Evolutionary conservation across 2,888 invertebrate genomes (phyloP), one percentile per base, ranked within the genome.

Genomic region (Diachrysia chrysitis): DNA sequence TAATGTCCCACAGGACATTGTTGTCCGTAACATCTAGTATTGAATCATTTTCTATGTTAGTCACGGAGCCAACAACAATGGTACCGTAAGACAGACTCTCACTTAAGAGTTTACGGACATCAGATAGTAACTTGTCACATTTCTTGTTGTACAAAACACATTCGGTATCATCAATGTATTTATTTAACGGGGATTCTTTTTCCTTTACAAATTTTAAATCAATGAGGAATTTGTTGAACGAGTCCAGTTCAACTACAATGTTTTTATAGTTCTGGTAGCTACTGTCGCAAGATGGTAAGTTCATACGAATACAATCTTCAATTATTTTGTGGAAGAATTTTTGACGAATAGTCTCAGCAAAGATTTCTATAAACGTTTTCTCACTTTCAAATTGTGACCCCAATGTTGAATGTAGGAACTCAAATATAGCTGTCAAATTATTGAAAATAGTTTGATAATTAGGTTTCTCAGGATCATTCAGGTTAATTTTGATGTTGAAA

Each of bases 291-390:
- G 92, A 90, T 0, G 95, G 95, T 32, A 95, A 76, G 63, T 94
- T 92, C 68, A 86, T 91, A 60, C 90, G 87, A 2, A 95, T 92
- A 64, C 95, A 95, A 48, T 95, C 93, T 61, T 94, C 92, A 73
- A 95, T 93, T 9, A 95, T 90, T 85, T 92, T 94, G 58, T 87
- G 87, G 21, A 95, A 95, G 78, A 95, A 95, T 63, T 91, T 93
- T 0, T 91, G 85, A 32, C 88, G 82, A 1, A 93, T 90, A 0
- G 89, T 90, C 48, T 94, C 92, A 0, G 93, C 90, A 69, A 95
- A 93, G 0, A 94, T 87, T 81, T 92, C 90, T 42, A 95, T 92
- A 48, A 95, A 95, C 25, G 91, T 90, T 65, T 88, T 85, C 19
- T 92, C 91, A 62, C 87, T 85, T 60, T 94, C 91, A 83, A 95